Conservation (phyloP, 2,113 vertebrate genomes). For the Microcebus ravelobensis region DNA sequence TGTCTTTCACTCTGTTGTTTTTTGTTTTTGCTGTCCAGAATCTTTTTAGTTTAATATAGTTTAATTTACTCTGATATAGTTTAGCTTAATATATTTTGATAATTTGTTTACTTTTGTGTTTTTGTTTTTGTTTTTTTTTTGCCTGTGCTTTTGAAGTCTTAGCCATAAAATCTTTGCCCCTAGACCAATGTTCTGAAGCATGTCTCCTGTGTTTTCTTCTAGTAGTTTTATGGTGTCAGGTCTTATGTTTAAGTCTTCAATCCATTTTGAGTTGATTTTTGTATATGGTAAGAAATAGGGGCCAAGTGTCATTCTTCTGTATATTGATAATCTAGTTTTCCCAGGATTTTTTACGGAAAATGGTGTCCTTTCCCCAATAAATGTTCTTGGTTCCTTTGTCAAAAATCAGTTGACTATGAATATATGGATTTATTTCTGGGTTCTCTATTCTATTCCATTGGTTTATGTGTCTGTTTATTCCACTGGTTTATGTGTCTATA, state of each 20-base stretch:
- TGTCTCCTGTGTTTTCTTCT: not conserved
- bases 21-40: not conserved
- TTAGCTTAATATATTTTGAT: too few species aligned
- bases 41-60: not conserved
- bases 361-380: too few species aligned
- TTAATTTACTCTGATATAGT: not conserved
- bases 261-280: not conserved
- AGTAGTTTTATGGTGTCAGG: too few species aligned
- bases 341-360: not conserved
- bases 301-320: not conserved
- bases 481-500: too few species aligned
- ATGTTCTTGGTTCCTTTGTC: too few species aligned
- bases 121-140: not conserved
- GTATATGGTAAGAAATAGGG: not conserved
- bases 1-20: not conserved
- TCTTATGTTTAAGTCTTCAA: too few species aligned
- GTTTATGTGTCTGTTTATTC: too few species aligned
- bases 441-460: too few species aligned
- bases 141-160: not conserved
- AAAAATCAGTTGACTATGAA: too few species aligned
- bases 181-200: not conserved
- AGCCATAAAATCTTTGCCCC: not conserved
- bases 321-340: too few species aligned
- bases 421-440: too few species aligned
- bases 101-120: not conserved